phyloP scores from a whole-genome alignment of 2,888 invertebrate species.

The Cephonodes hylas region DNA sequence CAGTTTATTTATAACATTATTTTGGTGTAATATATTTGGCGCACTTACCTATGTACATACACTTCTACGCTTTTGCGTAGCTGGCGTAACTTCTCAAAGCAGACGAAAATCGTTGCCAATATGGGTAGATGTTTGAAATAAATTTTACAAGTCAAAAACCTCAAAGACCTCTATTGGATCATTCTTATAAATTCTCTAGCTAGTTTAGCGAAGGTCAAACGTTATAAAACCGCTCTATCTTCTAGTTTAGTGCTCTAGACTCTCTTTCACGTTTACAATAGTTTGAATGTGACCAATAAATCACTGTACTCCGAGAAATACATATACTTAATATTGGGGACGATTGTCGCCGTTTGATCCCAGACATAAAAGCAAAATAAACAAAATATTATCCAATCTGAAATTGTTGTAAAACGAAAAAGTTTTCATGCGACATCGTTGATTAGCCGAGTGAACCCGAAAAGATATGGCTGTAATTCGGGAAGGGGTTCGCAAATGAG shows the following conservation, averaged over 20 bases:
- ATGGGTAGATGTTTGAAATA: too few relatives aligned
- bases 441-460: conserved; percentile 28
- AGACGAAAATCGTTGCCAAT: too few relatives aligned
- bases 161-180: too few relatives aligned
- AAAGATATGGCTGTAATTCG: conserved; percentile 24
- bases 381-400: neutral
- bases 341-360: neutral
- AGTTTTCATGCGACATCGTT: conserved; percentile 27
- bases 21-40: neutral
- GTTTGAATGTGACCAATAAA: neutral
- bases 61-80: too few relatives aligned
- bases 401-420: conserved; percentile 3
- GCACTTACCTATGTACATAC: too few relatives aligned
- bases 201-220: neutral
- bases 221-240: too few relatives aligned
- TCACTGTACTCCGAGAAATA: too few relatives aligned
- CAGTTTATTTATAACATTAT: neutral
- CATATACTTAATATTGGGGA: neutral
- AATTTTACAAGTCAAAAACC: too few relatives aligned
- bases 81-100: too few relatives aligned
- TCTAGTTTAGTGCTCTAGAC: too few relatives aligned
- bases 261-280: too few relatives aligned
- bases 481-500: conserved; percentile 27
- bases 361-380: neutral
- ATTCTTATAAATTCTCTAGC: neutral